Percentiles rank a stretch among this genome's conserved stretches.
Evolutionary conservation across 1,140 invertebrate genomes (phyloP).

Genomic region (Diachasma alloeum): DNA sequence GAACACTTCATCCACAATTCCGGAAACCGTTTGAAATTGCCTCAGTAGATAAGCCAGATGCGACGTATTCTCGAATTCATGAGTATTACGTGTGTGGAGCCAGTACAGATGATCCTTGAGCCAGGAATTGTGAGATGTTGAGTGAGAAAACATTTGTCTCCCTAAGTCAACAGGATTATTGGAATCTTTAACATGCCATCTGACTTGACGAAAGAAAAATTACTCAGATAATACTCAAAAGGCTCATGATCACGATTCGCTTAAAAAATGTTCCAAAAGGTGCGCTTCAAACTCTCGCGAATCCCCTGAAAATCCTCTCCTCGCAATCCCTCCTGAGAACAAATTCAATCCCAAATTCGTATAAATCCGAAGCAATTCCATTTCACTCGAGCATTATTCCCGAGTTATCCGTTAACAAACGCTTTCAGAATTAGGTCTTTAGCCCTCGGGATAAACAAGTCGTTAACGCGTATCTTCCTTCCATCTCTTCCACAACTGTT

Average conservation of each 20-base stretch:
- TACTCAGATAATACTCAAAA: no score
- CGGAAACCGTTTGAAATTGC: not conserved
- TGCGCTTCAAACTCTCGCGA: no score
- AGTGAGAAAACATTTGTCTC: no score
- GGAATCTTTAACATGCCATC: not conserved
- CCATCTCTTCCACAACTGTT: not conserved
- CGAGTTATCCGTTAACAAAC: not conserved
- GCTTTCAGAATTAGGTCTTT: not conserved
- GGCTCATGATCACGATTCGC: no score
- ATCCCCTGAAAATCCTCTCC: not conserved
- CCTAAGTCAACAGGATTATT: not conserved
- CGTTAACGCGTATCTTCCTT: not conserved
- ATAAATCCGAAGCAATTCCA: not conserved
- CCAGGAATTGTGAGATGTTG: not conserved
- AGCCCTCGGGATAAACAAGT: slow-evolving; percentile 2
- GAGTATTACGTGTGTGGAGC: not conserved
- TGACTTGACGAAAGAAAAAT: no score
- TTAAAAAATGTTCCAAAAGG: no score
- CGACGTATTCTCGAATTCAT: not conserved
- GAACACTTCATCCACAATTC: not conserved
- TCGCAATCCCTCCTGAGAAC: not conserved
- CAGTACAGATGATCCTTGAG: not conserved
- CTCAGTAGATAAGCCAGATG: not conserved
- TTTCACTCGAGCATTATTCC: not conserved
- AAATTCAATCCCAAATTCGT: not conserved